phyloP scores from a whole-genome alignment of 2,888 invertebrate species.

The Pyrrhosoma nymphula region DNA sequence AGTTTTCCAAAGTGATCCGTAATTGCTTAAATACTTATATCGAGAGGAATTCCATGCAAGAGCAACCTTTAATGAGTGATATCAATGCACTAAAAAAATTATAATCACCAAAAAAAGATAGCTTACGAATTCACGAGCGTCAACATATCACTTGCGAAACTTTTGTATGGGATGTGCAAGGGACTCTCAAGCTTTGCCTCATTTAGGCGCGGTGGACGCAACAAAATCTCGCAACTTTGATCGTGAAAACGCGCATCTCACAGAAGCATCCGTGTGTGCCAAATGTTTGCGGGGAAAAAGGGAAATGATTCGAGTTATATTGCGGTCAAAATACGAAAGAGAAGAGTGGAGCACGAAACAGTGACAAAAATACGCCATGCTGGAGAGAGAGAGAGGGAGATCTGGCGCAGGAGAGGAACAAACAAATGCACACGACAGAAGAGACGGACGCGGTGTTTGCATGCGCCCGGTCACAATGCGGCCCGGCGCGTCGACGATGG shows the following conservation, averaged over 20 bases:
- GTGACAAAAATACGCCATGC: not conserved
- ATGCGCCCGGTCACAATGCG: not conserved
- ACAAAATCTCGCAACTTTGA: not conserved
- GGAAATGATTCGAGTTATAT: slow-evolving; percentile 22
- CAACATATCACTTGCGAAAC: too few species aligned
- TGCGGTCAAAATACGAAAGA: not conserved
- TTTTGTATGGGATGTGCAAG: too few species aligned
- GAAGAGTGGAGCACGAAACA: not conserved
- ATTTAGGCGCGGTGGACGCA: too few species aligned
- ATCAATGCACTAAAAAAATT: too few species aligned
- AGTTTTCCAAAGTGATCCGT: too few species aligned
- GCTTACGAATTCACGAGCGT: too few species aligned
- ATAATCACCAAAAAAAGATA: too few species aligned
- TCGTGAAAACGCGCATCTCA: not conserved
- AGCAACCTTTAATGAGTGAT: too few species aligned
- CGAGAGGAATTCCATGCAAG: too few species aligned
- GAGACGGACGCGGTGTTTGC: not conserved
- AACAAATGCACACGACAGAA: not conserved
- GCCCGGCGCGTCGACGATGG: not conserved
- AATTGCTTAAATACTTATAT: too few species aligned
- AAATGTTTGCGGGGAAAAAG: not conserved
- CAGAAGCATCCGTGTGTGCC: too few species aligned
- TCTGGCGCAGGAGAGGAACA: not conserved
- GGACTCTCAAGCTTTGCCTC: too few species aligned
- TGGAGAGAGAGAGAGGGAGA: not conserved